These are phyloP conservation scores for Meganola albula DNA, from an alignment of 2,888 invertebrate species.

Conservation along the genomic window DNA sequence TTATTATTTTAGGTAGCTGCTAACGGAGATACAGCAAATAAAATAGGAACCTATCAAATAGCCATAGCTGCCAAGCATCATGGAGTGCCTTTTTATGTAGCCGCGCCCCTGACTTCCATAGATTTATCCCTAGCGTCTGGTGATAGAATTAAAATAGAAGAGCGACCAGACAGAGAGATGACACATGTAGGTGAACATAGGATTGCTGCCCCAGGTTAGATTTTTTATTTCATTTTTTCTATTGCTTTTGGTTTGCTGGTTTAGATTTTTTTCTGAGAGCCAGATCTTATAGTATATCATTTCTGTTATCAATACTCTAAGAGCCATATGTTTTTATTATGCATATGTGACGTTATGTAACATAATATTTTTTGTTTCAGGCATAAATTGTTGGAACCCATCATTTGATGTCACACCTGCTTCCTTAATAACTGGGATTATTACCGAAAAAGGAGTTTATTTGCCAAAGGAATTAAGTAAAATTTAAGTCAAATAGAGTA, in stretches of 20 bases:
- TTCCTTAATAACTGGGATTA: conserved; percentile 92
- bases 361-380: conserved; percentile 62
- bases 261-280: background rate
- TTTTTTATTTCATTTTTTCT: background rate
- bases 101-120: conserved; percentile 94
- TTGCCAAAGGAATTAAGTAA: conserved; percentile 73
- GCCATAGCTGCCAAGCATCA: conserved; percentile 95
- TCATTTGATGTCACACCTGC: conserved; percentile 99
- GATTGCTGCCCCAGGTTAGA: conserved; percentile 90
- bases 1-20: conserved; percentile 82
- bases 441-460: conserved; percentile 95
- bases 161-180: conserved; percentile 94
- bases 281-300: background rate
- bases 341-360: too few species aligned
- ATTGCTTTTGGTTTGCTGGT: too few species aligned
- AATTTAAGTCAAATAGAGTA: conserved; percentile 31
- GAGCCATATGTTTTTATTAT: too few species aligned
- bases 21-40: conserved; percentile 99
- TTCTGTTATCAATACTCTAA: too few species aligned
- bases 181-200: conserved; percentile 90
- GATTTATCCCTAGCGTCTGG: conserved; percentile 89
- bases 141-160: conserved; percentile 94
- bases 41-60: conserved; percentile 98
- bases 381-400: conserved; percentile 97
- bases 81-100: conserved; percentile 95